Percentiles rank a stretch among this genome's conserved stretches.
Evolutionary conservation across 2,888 invertebrate genomes (phyloP).

Genomic region (Zele albiditarsus): DNA sequence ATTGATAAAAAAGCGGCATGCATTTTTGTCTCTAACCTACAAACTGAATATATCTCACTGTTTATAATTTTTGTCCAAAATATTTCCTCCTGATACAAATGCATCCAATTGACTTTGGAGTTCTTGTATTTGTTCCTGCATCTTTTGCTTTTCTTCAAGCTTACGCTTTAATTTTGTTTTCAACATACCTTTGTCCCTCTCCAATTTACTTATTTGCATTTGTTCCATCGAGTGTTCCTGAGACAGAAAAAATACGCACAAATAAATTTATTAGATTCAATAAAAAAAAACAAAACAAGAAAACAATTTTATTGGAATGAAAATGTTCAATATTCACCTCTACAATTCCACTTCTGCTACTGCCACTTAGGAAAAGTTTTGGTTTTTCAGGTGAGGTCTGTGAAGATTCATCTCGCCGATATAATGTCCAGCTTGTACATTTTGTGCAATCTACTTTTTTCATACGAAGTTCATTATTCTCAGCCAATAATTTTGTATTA

Average conservation of each 20-base stretch:
- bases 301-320: background rate
- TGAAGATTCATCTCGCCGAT: constrained; percentile 57
- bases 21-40: background rate
- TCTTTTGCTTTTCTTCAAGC: constrained; percentile 61
- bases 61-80: constrained; percentile 3
- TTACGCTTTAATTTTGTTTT: constrained; percentile 74
- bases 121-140: constrained; percentile 53
- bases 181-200: constrained; percentile 74
- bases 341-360: constrained; percentile 57
- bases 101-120: constrained; percentile 40
- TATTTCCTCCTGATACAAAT: background rate
- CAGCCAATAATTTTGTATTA: constrained; percentile 52
- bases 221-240: constrained; percentile 70
- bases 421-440: constrained; percentile 55
- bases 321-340: constrained; percentile 54
- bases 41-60: constrained; percentile 18
- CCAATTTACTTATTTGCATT: constrained; percentile 74
- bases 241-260: background rate
- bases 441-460: constrained; percentile 59
- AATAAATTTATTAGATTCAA: background rate
- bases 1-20: background rate
- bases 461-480: constrained; percentile 55
- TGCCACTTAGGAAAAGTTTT: constrained; percentile 50
- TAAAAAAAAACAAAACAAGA: constrained; percentile 3
- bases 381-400: constrained; percentile 58